phyloP scores from a whole-genome alignment of 2,797 vertebrate species.

The Sparus aurata region DNA sequence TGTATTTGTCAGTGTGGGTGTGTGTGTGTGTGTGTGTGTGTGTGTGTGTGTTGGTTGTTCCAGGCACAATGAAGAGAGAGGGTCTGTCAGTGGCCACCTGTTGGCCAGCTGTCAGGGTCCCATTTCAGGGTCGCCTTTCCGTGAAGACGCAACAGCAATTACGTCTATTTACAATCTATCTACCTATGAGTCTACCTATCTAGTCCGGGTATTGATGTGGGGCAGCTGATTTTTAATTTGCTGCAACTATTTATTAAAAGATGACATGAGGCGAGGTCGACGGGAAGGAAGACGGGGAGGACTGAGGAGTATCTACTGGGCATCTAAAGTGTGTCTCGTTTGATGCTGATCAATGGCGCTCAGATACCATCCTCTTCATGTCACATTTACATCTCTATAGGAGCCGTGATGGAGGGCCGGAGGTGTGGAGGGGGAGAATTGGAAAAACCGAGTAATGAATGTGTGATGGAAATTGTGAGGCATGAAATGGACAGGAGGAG shows the following conservation, averaged over 20 bases:
- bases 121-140: constrained; percentile 83
- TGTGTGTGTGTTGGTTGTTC: constrained; percentile 57
- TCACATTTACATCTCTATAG: constrained; percentile 81
- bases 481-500: constrained; percentile 61
- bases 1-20: constrained; percentile 39
- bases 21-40: constrained; percentile 52
- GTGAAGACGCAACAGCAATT: constrained; percentile 37
- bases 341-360: constrained; percentile 71
- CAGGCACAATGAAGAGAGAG: constrained; percentile 82
- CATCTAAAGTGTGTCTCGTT: constrained; percentile 54
- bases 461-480: constrained; percentile 65
- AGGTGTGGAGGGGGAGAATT: background rate
- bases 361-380: constrained; percentile 73
- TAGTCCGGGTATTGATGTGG: background rate
- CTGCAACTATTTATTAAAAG: constrained; percentile 12
- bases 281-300: background rate
- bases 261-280: constrained; percentile 8
- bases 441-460: constrained; percentile 56
- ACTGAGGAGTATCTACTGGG: background rate
- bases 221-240: constrained; percentile 3
- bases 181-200: constrained; percentile 30
- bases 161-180: constrained; percentile 14
- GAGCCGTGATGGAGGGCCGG: constrained; percentile 47
- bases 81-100: constrained; percentile 86
- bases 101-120: constrained; percentile 87